Percentiles rank a stretch among this genome's conserved stretches.
phyloP scores from a whole-genome alignment of 2,113 vertebrate species.

The Bos javanicus region DNA sequence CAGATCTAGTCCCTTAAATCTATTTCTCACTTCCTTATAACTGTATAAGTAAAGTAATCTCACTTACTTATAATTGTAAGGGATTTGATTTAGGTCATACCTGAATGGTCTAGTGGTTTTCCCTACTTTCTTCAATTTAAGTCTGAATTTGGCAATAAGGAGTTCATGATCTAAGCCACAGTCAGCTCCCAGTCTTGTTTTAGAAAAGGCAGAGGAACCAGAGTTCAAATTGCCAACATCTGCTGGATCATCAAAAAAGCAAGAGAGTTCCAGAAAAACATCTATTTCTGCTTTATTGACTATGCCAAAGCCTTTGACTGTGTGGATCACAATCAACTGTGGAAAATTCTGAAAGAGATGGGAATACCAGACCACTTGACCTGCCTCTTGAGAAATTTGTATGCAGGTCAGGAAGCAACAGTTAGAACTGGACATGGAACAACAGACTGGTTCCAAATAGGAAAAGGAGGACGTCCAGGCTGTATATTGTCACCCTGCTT shows the following conservation, averaged over 20 bases:
- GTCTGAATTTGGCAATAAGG: not conserved
- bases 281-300: not conserved
- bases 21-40: not conserved
- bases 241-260: not conserved
- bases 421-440: not conserved
- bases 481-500: not conserved
- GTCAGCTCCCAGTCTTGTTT: not conserved
- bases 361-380: not conserved
- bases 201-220: not conserved
- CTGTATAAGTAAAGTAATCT: no score
- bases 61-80: not conserved
- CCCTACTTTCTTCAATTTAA: not conserved
- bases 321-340: not conserved
- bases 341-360: not conserved
- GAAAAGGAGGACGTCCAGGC: not conserved
- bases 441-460: not conserved
- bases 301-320: not conserved
- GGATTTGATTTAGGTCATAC: not conserved
- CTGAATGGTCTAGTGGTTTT: not conserved
- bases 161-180: not conserved
- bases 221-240: not conserved
- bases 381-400: not conserved
- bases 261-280: not conserved
- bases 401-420: not conserved
- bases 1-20: not conserved